These are phyloP conservation scores for Pteruthius melanotis DNA, from an alignment of 2,113 vertebrate genomes.

Conservation along the genomic window DNA sequence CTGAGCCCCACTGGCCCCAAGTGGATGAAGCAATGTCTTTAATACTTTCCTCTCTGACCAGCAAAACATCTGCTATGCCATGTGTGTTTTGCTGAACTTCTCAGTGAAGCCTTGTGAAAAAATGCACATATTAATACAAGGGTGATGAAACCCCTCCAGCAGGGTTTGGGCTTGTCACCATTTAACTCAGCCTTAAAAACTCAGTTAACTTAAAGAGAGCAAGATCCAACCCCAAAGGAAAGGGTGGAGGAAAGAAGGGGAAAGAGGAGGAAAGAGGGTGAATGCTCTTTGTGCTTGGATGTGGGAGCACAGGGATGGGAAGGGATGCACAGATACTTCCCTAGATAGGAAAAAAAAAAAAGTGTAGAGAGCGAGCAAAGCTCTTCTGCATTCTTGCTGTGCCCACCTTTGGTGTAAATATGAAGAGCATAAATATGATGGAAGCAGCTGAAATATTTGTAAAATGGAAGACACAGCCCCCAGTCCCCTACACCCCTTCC, in stretches of 20 bases:
- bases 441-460: background rate
- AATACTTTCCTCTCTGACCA: background rate
- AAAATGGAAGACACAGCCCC: accelerated
- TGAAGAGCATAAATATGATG: background rate
- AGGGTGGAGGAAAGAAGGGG: background rate
- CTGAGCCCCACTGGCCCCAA: background rate
- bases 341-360: background rate
- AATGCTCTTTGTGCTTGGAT: background rate
- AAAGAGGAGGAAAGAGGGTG: background rate
- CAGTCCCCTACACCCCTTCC: background rate
- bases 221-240: background rate
- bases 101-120: background rate
- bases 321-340: background rate
- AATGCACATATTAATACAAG: background rate
- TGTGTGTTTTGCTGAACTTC: background rate
- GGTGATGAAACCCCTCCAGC: background rate
- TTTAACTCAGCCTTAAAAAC: background rate
- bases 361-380: background rate
- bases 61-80: background rate
- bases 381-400: background rate
- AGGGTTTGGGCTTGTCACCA: background rate
- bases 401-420: background rate
- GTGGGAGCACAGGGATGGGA: background rate
- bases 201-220: background rate
- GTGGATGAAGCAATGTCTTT: background rate